Evolutionary conservation across 2,797 vertebrate genomes (phyloP).

Genomic region (Acanthornis magna): DNA sequence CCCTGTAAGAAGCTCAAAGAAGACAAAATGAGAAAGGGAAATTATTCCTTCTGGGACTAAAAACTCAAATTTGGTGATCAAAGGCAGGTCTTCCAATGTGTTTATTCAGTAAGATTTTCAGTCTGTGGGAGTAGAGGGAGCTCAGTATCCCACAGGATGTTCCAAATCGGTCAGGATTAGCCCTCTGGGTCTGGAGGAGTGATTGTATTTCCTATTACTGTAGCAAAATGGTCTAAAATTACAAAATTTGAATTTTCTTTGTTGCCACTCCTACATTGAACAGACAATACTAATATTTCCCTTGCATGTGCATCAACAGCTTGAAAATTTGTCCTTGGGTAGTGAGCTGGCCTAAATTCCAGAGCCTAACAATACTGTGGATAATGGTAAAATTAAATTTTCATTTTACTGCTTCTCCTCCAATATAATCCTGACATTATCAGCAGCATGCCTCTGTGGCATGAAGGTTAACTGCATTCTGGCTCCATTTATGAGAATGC

Average conservation of each 20-base stretch:
- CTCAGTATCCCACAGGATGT: neutral
- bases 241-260: neutral
- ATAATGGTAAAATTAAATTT: neutral
- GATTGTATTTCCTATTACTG: neutral
- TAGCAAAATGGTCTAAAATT: neutral
- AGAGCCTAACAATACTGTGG: neutral
- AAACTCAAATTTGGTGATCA: neutral
- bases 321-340: neutral
- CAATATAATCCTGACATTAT: neutral
- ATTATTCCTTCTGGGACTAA: neutral
- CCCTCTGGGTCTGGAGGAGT: neutral
- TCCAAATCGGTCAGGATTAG: neutral
- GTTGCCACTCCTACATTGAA: neutral
- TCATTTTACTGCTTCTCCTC: neutral
- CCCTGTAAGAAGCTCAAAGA: neutral
- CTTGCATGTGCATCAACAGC: neutral
- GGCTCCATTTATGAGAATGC: neutral
- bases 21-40: neutral
- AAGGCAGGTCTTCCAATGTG: neutral
- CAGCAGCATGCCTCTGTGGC: neutral
- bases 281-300: neutral
- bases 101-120: neutral
- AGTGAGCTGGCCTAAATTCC: neutral
- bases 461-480: neutral
- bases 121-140: neutral